Percentiles rank a stretch among this genome's conserved stretches.
Evolutionary conservation across 2,888 invertebrate genomes (phyloP).

Genomic region (Omphaloscelis lunosa): DNA sequence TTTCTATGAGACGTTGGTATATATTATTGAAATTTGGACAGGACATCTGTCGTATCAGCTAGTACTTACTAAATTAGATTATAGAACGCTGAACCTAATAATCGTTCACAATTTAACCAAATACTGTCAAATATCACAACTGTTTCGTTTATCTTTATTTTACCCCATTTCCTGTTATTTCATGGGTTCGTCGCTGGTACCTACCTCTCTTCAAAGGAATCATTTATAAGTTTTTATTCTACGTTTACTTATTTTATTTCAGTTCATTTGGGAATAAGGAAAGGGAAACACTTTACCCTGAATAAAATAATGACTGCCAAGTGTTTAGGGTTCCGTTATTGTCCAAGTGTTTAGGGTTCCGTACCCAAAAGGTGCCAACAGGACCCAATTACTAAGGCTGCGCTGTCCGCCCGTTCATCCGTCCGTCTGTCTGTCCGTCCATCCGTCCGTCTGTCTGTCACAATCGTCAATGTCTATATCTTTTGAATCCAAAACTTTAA

Average conservation of each 20-base stretch:
- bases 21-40: no score
- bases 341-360: background rate
- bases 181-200: background rate
- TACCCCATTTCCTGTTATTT: background rate
- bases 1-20: no score
- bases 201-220: conserved; percentile 5
- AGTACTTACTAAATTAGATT: background rate
- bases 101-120: background rate
- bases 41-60: no score
- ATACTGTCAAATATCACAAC: background rate
- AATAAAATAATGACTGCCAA: background rate
- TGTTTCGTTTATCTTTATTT: background rate
- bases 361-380: background rate
- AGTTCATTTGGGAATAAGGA: background rate
- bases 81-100: background rate
- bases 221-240: background rate
- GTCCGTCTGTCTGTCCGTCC: no score
- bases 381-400: no score
- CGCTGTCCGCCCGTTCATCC: no score
- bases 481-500: background rate
- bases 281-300: background rate
- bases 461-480: no score
- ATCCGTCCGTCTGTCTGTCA: background rate
- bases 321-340: conserved; percentile 1
- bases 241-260: background rate